Percentiles rank a stretch among this genome's conserved stretches.
Conservation (phyloP, 2,113 vertebrate species). For the Peromyscus leucopus region DNA sequence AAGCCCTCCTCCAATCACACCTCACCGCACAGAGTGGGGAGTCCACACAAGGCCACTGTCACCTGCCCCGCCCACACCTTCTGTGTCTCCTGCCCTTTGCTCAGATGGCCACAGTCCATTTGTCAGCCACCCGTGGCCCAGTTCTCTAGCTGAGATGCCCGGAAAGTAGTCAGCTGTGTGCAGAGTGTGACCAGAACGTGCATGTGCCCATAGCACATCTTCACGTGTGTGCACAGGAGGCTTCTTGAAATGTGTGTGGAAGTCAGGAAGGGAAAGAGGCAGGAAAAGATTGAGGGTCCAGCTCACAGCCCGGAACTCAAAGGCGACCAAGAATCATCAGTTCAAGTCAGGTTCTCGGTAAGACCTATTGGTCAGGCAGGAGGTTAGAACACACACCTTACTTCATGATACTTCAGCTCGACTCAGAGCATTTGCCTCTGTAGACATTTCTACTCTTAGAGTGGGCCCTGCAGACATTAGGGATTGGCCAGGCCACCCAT, state of each 20-base stretch:
- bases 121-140: neutral
- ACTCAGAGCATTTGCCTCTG: neutral
- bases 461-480: neutral
- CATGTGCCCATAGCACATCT: neutral
- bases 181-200: neutral
- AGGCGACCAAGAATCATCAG: neutral
- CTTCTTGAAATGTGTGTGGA: neutral
- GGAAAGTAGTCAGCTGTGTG: neutral
- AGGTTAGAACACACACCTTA: neutral
- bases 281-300: neutral
- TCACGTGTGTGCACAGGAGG: neutral
- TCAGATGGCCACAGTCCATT: neutral
- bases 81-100: neutral
- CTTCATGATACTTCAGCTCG: neutral
- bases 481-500: too few species aligned
- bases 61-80: neutral
- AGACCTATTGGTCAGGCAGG: neutral
- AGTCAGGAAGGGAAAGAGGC: neutral
- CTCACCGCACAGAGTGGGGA: neutral
- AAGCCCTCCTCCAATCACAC: neutral
- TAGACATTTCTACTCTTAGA: neutral
- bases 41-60: neutral
- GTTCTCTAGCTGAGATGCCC: neutral
- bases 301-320: neutral
- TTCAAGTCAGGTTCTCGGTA: neutral